A percentile compares a stretch with the other conserved stretches of the same genome.
phyloP scores from a whole-genome alignment of 2,888 invertebrate species.

The Gymnoscelis rufifasciata region DNA sequence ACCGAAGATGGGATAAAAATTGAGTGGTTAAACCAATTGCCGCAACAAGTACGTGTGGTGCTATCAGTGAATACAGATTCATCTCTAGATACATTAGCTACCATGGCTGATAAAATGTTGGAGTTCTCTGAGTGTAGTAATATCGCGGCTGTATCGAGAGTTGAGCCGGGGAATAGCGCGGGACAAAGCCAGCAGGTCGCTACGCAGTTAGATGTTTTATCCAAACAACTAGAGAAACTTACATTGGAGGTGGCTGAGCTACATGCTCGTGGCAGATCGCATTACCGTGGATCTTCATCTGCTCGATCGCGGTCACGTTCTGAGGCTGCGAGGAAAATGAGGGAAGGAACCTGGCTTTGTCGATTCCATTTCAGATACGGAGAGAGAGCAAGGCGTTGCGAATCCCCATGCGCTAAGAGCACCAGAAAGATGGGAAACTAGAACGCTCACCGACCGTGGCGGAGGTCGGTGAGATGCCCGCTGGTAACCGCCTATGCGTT shows the following conservation, averaged over 20 bases:
- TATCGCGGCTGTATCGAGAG: not conserved
- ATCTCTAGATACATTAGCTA: slow-evolving; percentile 4
- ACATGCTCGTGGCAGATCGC: no score
- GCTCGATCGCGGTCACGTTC: not conserved
- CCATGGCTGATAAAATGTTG: slow-evolving; percentile 7
- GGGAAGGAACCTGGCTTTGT: slow-evolving; percentile 8
- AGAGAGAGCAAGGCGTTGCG: slow-evolving; percentile 7
- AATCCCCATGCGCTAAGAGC: slow-evolving; percentile 15
- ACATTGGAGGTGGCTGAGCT: no score
- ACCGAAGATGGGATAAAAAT: slow-evolving; percentile 14
- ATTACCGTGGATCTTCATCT: no score
- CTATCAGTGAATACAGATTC: slow-evolving; percentile 3
- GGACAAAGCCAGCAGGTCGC: no score
- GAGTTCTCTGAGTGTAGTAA: no score
- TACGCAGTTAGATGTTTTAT: no score
- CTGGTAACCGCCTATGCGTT: not conserved
- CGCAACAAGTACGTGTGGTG: slow-evolving; percentile 2
- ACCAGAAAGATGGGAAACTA: not conserved
- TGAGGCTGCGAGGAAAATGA: not conserved
- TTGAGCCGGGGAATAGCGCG: no score
- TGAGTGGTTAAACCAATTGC: slow-evolving; percentile 13
- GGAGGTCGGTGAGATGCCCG: not conserved
- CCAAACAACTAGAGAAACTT: no score
- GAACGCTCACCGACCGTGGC: not conserved
- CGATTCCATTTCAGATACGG: slow-evolving; percentile 10